Evolutionary conservation across 2,888 invertebrate genomes (phyloP), one percentile per base, ranked within the genome.

Genomic region (Bimastos eiseni): DNA sequence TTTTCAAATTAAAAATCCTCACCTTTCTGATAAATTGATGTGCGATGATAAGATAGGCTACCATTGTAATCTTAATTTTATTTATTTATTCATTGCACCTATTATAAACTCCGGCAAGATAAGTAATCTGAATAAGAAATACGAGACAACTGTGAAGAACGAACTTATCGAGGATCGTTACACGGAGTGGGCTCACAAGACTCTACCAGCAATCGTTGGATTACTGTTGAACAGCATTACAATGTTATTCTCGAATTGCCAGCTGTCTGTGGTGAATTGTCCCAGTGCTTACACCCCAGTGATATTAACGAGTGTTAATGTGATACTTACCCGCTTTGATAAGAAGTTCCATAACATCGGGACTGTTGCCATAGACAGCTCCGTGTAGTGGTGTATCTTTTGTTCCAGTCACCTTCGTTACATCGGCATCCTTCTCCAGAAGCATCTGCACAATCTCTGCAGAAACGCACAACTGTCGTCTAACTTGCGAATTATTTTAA

Each of bases 321-420:
- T 49, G 21, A 70, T 70, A 94, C 94, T 86, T 36, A 36, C 86
- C 94, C 91, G 94, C 93, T 90, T 93, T 91, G 33, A 94, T 93
- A 17, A 94, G 92, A 88, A 93, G 91, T 38, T 93, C 92, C 6
- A 94, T 93, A n/a, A 94, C 92, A 83, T 93, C 92, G 37, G 92
- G 92, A 89, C 93, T 93, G 92, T 94, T 94, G 30, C 94, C 94
- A 92, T 93, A 93, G 37, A 94, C 94, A 89, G 93, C 94, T 88
- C 92, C 94, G 93, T 94, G 95, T 83, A 95, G 93, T 4, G 94
- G 91, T 21, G 94, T 93, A 90, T 94, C 94, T 0, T 93, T 94
- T n/a, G 91, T 92, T 30, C 92, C 92, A 34, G 94, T 94, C 11
- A 92, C 90, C 13, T 92, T 92, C 30, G 92, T 92, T 17, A 94